Evolutionary conservation across 2,888 invertebrate genomes (phyloP).

Genomic region (Brenthis daphne): DNA sequence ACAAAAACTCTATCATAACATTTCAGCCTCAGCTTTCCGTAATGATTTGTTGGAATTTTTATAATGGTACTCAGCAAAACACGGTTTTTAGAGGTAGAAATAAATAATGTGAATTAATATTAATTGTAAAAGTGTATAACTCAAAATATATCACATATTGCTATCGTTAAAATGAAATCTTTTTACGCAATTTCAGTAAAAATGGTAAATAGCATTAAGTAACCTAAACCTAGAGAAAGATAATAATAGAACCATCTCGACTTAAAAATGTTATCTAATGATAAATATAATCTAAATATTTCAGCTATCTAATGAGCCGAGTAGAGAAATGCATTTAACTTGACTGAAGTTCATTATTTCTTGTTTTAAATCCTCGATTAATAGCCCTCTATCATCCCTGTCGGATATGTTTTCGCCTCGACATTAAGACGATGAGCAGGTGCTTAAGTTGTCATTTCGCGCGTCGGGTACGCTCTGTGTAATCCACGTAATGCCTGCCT

Average conservation of each 20-base stretch:
- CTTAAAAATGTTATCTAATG: background rate
- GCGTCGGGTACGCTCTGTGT: slow-evolving; percentile 59
- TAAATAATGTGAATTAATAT: no score
- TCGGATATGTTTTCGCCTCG: slow-evolving; percentile 57
- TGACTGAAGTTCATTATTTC: slow-evolving; percentile 30
- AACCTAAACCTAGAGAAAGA: no score
- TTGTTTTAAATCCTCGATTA: slow-evolving; percentile 45
- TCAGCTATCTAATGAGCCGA: slow-evolving; percentile 6
- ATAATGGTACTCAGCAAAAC: background rate
- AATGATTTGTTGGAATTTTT: slow-evolving; percentile 8
- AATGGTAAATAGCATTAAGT: no score
- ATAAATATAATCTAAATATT: no score
- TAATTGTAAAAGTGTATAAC: no score
- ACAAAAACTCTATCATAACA: slow-evolving; percentile 12
- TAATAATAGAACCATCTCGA: background rate
- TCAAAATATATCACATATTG: no score
- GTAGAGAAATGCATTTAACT: slow-evolving; percentile 25
- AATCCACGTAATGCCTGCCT: slow-evolving; percentile 68
- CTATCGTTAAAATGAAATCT: no score
- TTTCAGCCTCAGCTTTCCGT: background rate
- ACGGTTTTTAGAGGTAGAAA: no score
- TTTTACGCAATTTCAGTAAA: no score
- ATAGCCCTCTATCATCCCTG: slow-evolving; percentile 53
- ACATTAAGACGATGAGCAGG: slow-evolving; percentile 70
- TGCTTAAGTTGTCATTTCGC: slow-evolving; percentile 75